phyloP scores from a whole-genome alignment of 2,113 vertebrate species.

The Grallaria varia region DNA sequence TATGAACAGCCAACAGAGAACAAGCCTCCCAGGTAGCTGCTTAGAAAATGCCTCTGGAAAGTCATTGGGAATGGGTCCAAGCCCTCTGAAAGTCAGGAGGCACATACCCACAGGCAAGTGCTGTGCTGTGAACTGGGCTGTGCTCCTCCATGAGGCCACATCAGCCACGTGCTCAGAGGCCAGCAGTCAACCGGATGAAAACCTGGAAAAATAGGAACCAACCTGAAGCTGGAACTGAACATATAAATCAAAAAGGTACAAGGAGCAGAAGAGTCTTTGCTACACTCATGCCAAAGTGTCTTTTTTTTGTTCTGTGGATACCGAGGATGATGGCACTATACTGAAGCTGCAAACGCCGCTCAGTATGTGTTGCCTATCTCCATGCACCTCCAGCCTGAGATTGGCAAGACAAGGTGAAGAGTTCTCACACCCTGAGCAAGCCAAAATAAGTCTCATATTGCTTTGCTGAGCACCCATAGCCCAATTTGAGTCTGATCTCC shows the following conservation, averaged over 20 bases:
- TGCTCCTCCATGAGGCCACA: rapidly evolving
- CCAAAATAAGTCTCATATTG: background rate
- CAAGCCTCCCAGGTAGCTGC: background rate
- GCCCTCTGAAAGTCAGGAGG: background rate
- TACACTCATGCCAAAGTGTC: rapidly evolving
- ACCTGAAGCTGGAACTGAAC: background rate
- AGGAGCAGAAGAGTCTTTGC: background rate
- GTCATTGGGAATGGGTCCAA: background rate
- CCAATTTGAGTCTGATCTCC: background rate
- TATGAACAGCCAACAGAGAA: background rate
- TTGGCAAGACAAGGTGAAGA: background rate
- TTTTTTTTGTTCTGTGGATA: background rate
- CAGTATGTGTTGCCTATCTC: background rate
- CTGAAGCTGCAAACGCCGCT: background rate
- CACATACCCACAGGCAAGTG: background rate
- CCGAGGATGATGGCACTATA: no score
- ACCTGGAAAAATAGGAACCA: background rate
- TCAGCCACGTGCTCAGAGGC: background rate
- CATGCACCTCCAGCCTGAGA: background rate
- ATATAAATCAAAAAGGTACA: background rate
- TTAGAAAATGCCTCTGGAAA: background rate
- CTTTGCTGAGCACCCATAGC: background rate
- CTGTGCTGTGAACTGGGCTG: background rate
- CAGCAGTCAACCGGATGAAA: background rate
- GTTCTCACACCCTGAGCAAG: background rate